Conservation (phyloP, 2,113 vertebrate species). For the Halichoerus grypus region DNA sequence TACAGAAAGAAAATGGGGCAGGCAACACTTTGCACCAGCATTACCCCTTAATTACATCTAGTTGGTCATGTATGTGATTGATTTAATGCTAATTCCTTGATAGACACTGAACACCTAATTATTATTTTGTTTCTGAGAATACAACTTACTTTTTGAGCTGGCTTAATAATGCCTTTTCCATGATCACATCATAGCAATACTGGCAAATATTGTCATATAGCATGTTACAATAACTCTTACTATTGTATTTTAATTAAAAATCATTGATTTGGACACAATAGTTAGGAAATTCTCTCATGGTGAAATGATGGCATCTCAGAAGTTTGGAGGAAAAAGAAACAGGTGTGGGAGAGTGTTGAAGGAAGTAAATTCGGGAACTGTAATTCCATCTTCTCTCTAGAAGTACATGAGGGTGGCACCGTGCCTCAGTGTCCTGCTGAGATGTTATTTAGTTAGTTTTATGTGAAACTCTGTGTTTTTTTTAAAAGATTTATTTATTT, state of each 20-base stretch:
- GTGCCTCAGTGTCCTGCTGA: not conserved
- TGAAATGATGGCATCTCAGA: not conserved
- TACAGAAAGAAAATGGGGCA: not conserved
- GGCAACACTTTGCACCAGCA: not conserved
- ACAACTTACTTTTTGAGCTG: not conserved
- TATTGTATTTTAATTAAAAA: slow-evolving; percentile 46
- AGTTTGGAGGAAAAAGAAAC: not conserved
- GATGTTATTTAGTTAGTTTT: not conserved
- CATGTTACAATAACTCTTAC: not conserved
- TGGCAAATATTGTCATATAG: not conserved
- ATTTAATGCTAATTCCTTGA: not conserved
- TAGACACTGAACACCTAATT: not conserved
- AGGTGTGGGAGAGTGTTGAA: not conserved
- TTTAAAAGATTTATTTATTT: not conserved
- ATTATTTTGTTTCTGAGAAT: slow-evolving; percentile 19
- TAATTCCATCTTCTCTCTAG: not conserved
- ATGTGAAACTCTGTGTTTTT: not conserved
- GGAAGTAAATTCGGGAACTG: not conserved
- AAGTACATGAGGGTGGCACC: not conserved
- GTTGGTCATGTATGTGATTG: not conserved
- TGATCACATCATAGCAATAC: not conserved
- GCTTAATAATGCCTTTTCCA: not conserved
- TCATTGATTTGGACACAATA: not conserved
- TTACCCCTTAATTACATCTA: not conserved
- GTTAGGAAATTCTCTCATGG: not conserved